Conservation (phyloP, 1,140 invertebrate genomes). For the Bursaphelenchus mucronatus region DNA sequence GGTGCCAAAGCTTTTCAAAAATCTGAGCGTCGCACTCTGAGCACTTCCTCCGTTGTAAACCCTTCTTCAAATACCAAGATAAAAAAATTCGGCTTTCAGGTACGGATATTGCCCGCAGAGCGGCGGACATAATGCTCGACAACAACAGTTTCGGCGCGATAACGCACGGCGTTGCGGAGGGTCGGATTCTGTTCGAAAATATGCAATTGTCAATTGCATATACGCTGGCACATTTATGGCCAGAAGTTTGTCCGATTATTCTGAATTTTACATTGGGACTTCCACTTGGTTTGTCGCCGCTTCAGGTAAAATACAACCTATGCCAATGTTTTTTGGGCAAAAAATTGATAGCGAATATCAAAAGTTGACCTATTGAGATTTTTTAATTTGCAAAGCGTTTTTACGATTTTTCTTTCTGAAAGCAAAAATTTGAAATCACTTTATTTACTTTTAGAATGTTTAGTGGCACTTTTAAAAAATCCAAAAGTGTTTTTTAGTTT, state of each 20-base stretch:
- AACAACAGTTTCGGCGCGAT: constrained; percentile 68
- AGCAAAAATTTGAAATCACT: no score
- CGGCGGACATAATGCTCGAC: constrained; percentile 69
- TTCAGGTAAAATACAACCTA: constrained; percentile 36
- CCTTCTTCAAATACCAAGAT: constrained; percentile 41
- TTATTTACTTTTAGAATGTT: no score
- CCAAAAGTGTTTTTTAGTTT: no score
- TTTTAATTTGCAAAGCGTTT: no score
- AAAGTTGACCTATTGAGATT: no score
- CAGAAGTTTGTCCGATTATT: constrained; percentile 60
- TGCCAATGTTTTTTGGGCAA: background rate
- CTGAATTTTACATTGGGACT: constrained; percentile 55
- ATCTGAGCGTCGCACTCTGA: no score
- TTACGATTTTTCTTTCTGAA: no score
- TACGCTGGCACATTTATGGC: constrained; percentile 44
- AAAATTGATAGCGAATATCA: no score
- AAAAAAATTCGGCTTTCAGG: constrained; percentile 69
- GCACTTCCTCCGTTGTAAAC: constrained; percentile 14
- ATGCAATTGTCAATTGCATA: constrained; percentile 39
- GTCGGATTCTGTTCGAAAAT: constrained; percentile 51
- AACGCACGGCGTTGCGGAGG: constrained; percentile 69
- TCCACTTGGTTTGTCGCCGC: constrained; percentile 50
- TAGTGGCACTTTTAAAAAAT: no score
- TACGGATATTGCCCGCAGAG: constrained; percentile 70
- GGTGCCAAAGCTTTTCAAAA: no score